Base-by-base conservation (phyloP, 2,113 vertebrate species). In the Lonchura striata region DNA sequence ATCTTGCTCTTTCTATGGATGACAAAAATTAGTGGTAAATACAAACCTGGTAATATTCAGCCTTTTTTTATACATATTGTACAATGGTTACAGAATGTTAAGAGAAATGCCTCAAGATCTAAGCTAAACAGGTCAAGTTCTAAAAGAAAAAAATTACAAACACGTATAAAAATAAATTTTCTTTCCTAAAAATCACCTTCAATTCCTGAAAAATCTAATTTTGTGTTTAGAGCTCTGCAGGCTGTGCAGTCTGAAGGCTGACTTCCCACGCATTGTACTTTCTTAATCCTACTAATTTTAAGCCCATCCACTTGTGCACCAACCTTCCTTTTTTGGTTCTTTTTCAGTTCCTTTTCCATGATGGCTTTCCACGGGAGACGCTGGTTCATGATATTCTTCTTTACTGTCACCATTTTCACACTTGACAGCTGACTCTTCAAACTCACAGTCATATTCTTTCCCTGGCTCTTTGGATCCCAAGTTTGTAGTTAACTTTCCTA, bases 401-500 rank as follows among this genome's bases (percentile, higher is more conserved):
- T 82, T 97, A 22, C 71, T 81, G 23, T 86, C 76, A 59, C 74
- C 94, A 4, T 96, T 97, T 47, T 95, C 91, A 4, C 69, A 90
- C 85, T 97, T 98, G 8, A 65, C 81, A 25, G 83, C 59, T 15
- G 96, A 80, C 54, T 96, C 96, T 54, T 97, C 94, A 9, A 92
- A 76, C 74, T 95, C 86, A 88, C 66, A 87, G 30, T 96, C 97
- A 39, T 97, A 97, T 5, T 96, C 70, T 86, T 98, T 98, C 80
- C 35, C 97, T 1, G 95, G 97, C 35, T 92, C 98, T 97, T 97
- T 99, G 47, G 96, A 74, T 65, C 95, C 97, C 15, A 96, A 89
- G 41, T 92, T 98, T 72, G 98, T 97, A 77, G 97, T 98, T 90
- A 98, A 86, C 94, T 99, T 99, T 12, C 99, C 99, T 88, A 99